Evolutionary conservation across 2,797 vertebrate species (phyloP).

Genomic region (Mormyrops attenuatus): DNA sequence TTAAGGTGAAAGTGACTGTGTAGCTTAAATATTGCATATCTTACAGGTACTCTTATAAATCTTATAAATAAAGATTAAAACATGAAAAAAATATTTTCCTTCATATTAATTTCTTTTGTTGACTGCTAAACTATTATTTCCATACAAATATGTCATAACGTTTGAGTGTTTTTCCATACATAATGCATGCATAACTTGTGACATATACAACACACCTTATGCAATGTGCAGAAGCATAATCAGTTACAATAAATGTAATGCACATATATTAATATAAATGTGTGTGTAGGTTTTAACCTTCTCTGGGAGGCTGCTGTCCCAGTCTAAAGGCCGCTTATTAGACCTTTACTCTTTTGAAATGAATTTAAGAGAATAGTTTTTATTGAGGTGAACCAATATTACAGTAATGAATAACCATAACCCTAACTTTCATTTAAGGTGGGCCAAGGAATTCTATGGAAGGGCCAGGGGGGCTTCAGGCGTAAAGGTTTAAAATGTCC

Average conservation of each 20-base stretch:
- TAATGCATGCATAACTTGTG: background rate
- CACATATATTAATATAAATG: background rate
- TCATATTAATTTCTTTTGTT: background rate
- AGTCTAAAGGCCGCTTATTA: background rate
- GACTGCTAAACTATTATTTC: background rate
- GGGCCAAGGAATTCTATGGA: background rate
- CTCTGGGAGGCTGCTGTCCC: background rate
- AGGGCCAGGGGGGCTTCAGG: background rate
- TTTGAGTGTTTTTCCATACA: background rate
- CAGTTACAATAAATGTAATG: background rate
- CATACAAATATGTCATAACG: background rate
- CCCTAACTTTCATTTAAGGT: background rate
- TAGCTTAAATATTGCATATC: background rate
- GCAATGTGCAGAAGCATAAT: background rate
- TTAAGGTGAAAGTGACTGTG: background rate
- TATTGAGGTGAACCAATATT: background rate
- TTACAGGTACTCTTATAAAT: background rate
- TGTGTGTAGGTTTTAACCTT: background rate
- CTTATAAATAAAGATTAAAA: background rate
- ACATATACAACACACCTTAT: background rate
- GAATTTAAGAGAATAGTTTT: background rate
- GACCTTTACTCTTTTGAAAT: background rate
- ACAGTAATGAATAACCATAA: background rate
- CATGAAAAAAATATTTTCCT: background rate
- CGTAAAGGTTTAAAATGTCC: background rate